Evolutionary conservation across 2,113 vertebrate species (phyloP), one percentile per base, ranked within the genome.

Genomic region (Leuciscus idus): DNA sequence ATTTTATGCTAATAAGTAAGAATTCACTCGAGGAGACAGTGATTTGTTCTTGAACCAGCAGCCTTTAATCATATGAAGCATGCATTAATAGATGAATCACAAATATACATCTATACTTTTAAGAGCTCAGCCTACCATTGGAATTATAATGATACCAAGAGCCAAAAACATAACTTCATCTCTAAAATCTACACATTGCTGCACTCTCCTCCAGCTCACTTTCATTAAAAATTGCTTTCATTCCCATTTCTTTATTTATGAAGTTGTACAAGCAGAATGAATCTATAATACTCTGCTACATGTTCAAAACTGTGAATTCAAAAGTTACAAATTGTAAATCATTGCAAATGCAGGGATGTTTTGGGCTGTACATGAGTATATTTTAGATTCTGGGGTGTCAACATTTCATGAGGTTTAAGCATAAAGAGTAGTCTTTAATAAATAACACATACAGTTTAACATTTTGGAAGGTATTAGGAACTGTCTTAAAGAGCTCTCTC

Each of bases 61-160:
- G 70, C 5, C 61, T 88, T 88, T 86, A 88, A 68, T 88, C 74
- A 57, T 80, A 33, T 26, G 48, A 48, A 79, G 80, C 74, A 83
- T 48, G 28, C 55, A 46, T 48, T 79, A 39, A 82, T 86, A 28
- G 48, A 77, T 55, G 79, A 82, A 75, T 81, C 57, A 48, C 43
- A 81, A 59, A 43, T 52, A 61, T 48, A 86, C 66, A 52, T 80
- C 50, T 77, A 43, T 43, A 77, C 46, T 77, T 86, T 73, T 79
- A 74, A 81, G 73, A 57, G 48, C 48, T 52, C 75, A 75, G 57
- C 17, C 21, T 43, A 21, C 70, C 70, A 73, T 43, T 26, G 43
- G 75, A 36, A 55, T 68, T 62, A 43, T 43, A 62, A 43, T 62
- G 30, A 62, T 80, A 36, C 19, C n/a, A 57, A 62, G 12, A 43